Conservation (phyloP, 2,113 vertebrate genomes). For the Lontra canadensis region DNA sequence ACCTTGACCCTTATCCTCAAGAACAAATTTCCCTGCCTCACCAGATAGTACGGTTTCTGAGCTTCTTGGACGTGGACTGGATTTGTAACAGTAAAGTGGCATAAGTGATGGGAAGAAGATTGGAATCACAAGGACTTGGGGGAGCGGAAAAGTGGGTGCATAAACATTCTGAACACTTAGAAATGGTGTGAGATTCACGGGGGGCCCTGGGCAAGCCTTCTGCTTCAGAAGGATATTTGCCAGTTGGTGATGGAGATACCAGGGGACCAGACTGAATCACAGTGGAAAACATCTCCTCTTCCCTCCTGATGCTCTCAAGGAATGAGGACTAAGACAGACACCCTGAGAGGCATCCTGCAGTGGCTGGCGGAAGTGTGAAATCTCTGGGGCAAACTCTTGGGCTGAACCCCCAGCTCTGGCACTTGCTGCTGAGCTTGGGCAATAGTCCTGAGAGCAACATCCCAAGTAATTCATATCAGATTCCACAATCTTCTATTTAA, state of each 20-base stretch:
- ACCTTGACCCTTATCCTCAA: conserved; percentile 16
- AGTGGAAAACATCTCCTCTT: not conserved
- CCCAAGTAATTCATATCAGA: not conserved
- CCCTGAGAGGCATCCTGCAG: not conserved
- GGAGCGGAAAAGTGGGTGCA: not conserved
- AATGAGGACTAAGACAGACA: not conserved
- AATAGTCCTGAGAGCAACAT: not conserved
- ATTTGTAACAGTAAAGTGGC: not conserved
- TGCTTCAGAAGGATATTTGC: not conserved
- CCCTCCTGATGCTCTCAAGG: not conserved
- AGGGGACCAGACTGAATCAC: not conserved
- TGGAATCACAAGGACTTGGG: not conserved
- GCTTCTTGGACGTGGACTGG: not conserved
- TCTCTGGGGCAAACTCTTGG: not conserved
- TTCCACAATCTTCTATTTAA: not conserved
- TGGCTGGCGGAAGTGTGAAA: not conserved
- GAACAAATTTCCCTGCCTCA: conserved; percentile 6
- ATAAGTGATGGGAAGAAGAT: not conserved
- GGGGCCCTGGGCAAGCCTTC: not conserved
- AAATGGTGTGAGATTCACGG: not conserved
- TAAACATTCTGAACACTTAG: not conserved
- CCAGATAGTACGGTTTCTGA: conserved; percentile 21
- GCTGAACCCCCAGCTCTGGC: not conserved
- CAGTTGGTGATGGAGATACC: not conserved
- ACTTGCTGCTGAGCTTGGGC: not conserved